A percentile compares a stretch with the other conserved stretches of the same genome.
These are phyloP conservation scores for Solenopsis invicta DNA, from an alignment of 1,140 invertebrate genomes.

Conservation along the genomic window DNA sequence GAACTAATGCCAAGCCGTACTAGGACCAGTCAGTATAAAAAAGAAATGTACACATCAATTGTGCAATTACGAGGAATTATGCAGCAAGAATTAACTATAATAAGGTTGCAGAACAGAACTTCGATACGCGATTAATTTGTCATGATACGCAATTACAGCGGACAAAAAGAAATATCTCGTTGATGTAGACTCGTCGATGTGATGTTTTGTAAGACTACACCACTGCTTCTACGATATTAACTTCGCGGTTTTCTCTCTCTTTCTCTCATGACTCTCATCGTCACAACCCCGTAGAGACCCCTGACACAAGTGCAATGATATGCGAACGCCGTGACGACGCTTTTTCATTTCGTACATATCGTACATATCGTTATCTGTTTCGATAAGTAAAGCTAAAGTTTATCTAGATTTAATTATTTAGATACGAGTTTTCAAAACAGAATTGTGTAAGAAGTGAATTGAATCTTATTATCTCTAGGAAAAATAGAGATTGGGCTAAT, in stretches of 20 bases:
- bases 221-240: conserved; percentile 18
- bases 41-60: background rate
- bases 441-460: background rate
- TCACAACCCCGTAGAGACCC: conserved; percentile 21
- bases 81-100: conserved; percentile 6
- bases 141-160: conserved; percentile 2
- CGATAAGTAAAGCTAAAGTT: background rate
- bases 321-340: conserved; percentile 60
- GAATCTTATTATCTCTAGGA: background rate
- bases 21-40: conserved; percentile 38
- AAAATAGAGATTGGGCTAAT: background rate
- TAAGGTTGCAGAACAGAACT: conserved; percentile 2
- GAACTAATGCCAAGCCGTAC: conserved; percentile 28
- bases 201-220: conserved; percentile 53
- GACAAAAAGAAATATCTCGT: background rate
- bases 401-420: conserved; percentile 13
- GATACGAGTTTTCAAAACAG: background rate
- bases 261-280: too few species aligned
- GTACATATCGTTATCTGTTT: conserved; percentile 32
- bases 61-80: background rate
- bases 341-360: conserved; percentile 9
- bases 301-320: conserved; percentile 56
- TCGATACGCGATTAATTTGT: conserved; percentile 24
- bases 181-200: conserved; percentile 4
- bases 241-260: conserved; percentile 27